Conservation (phyloP, 2,797 vertebrate genomes). For the Myotis planiceps region DNA sequence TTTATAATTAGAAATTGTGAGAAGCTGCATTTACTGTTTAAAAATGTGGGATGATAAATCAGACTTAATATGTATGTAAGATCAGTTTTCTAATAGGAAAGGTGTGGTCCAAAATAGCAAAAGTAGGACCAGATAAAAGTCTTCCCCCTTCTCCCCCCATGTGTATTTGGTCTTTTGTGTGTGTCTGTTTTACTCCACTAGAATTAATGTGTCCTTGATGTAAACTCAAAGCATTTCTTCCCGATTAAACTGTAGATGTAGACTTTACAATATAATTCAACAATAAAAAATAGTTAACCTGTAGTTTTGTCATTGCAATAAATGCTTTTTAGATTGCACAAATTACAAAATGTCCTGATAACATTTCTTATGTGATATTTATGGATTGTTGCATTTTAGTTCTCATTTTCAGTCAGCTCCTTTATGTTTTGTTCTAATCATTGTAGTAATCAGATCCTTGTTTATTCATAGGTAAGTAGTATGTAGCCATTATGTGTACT, state of each 20-base stretch:
- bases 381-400: constrained; percentile 13
- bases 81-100: constrained; percentile 81
- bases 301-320: constrained; percentile 79
- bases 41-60: constrained; percentile 82
- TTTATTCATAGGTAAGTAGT: background rate
- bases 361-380: constrained; percentile 17
- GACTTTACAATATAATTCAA: constrained; percentile 74
- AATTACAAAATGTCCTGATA: background rate
- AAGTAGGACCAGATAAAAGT: constrained; percentile 69
- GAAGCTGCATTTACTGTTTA: constrained; percentile 79
- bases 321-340: constrained; percentile 64
- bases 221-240: constrained; percentile 68
- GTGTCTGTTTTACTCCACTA: constrained; percentile 81
- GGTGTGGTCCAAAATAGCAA: constrained; percentile 81
- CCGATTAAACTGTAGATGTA: constrained; percentile 77
- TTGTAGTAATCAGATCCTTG: background rate
- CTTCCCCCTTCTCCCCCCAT: background rate
- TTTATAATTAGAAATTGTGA: constrained; percentile 82
- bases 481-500: background rate
- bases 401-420: constrained; percentile 2
- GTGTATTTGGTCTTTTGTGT: constrained; percentile 75
- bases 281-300: constrained; percentile 79
- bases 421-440: constrained; percentile 16
- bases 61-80: constrained; percentile 79
- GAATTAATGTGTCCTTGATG: constrained; percentile 57